Percentiles rank a stretch among this genome's conserved stretches.
Evolutionary conservation across 2,888 invertebrate genomes (phyloP).

Genomic region (Ptychoptera albimana): DNA sequence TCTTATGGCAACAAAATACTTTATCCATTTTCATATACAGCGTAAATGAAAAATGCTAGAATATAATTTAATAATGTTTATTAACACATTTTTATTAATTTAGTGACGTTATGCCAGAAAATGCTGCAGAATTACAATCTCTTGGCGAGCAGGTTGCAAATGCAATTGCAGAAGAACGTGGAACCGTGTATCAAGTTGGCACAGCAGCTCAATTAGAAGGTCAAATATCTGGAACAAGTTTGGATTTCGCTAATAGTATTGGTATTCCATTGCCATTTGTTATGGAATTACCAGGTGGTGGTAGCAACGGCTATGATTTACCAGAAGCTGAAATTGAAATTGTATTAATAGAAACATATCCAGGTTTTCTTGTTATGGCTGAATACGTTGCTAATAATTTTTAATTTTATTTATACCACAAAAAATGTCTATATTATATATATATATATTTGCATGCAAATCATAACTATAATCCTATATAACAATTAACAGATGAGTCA

Average conservation of each 20-base stretch:
- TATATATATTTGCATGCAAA: slow-evolving; percentile 33
- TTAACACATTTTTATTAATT: neutral
- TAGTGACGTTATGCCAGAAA: neutral
- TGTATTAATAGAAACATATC: slow-evolving; percentile 42
- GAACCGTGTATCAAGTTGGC: slow-evolving; percentile 30
- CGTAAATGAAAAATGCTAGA: neutral
- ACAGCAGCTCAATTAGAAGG: slow-evolving; percentile 31
- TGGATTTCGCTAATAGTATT: slow-evolving; percentile 39
- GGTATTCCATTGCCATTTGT: slow-evolving; percentile 41
- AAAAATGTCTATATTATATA: neutral
- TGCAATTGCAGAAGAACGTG: slow-evolving; percentile 7
- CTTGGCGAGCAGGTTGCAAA: neutral
- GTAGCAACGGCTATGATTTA: slow-evolving; percentile 38
- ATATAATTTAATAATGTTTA: neutral
- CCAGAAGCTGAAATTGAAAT: slow-evolving; percentile 36
- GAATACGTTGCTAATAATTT: slow-evolving; percentile 2
- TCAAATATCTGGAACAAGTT: slow-evolving; percentile 36
- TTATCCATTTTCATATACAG: slow-evolving; percentile 6
- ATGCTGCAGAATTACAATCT: neutral
- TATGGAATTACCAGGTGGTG: slow-evolving; percentile 44
- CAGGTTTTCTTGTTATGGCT: slow-evolving; percentile 27
- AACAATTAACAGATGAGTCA: slow-evolving; percentile 19
- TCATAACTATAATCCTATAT: slow-evolving; percentile 41
- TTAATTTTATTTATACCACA: neutral
- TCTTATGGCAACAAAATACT: slow-evolving; percentile 5